phyloP scores from a whole-genome alignment of 1,140 invertebrate species.

The Battus philenor region DNA sequence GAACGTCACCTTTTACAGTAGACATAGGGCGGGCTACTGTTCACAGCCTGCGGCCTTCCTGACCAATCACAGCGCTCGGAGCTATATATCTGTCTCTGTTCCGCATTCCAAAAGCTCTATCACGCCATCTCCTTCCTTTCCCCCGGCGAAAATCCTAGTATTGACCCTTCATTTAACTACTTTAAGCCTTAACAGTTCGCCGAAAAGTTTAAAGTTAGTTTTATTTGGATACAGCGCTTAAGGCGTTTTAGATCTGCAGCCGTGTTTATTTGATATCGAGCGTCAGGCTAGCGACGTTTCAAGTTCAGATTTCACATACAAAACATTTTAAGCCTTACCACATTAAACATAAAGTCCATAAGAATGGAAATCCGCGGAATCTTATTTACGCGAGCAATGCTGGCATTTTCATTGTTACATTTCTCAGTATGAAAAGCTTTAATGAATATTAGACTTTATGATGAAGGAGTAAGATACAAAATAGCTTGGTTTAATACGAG shows the following conservation, averaged over 20 bases:
- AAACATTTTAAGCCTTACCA: constrained; percentile 62
- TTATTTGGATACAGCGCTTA: constrained; percentile 32
- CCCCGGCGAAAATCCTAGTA: constrained; percentile 71
- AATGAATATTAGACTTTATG: constrained; percentile 25
- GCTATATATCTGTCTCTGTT: constrained; percentile 59
- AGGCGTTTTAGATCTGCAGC: constrained; percentile 40
- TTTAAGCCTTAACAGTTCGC: constrained; percentile 21
- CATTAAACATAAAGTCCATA: constrained; percentile 48
- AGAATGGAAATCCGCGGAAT: constrained; percentile 44
- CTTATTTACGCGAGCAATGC: constrained; percentile 70
- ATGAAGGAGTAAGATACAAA: constrained; percentile 16
- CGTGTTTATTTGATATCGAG: constrained; percentile 74
- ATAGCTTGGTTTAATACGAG: constrained; percentile 17
- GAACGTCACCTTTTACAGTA: constrained; percentile 65
- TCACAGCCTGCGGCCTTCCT: constrained; percentile 74
- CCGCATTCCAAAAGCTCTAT: constrained; percentile 33
- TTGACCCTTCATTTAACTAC: constrained; percentile 35
- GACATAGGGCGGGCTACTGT: constrained; percentile 75
- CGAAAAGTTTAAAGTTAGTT: constrained; percentile 36
- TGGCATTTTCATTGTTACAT: constrained; percentile 73
- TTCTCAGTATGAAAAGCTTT: constrained; percentile 29
- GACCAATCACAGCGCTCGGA: constrained; percentile 75
- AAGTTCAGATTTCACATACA: constrained; percentile 70
- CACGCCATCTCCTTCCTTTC: constrained; percentile 47
- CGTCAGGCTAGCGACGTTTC: constrained; percentile 71